Evolutionary conservation across 2,888 invertebrate genomes (phyloP).

Genomic region (Drosophila borborema): DNA sequence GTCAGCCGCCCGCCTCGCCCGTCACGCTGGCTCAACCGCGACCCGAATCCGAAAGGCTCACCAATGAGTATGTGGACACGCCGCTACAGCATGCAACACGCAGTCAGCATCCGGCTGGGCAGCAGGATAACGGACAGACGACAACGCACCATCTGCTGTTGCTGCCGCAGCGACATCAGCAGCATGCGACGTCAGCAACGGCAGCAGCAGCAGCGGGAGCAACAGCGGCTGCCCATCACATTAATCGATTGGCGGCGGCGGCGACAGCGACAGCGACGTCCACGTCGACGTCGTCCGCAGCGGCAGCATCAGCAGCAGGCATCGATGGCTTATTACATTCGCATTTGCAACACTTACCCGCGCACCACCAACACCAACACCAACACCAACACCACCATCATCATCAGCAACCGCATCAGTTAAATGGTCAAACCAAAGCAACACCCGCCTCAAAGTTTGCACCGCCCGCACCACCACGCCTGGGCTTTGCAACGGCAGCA

Average conservation of each 20-base stretch:
- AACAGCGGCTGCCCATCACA: conserved; percentile 57
- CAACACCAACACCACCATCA: conserved; percentile 47
- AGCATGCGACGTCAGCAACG: conserved; percentile 83
- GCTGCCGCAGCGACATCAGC: conserved; percentile 87
- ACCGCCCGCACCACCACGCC: conserved; percentile 50
- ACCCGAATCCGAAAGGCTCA: conserved; percentile 93
- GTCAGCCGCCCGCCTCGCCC: conserved; percentile 83
- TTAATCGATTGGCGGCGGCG: conserved; percentile 62
- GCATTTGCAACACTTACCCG: conserved; percentile 62
- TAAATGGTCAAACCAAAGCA: conserved; percentile 72
- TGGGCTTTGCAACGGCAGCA: conserved; percentile 39
- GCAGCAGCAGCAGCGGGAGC: conserved; percentile 83
- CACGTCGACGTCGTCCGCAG: conserved; percentile 31
- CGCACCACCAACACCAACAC: conserved; percentile 52
- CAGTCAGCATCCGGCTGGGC: conserved; percentile 84
- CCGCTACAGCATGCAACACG: conserved; percentile 87
- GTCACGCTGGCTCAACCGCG: conserved; percentile 89
- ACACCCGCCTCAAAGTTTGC: conserved; percentile 68
- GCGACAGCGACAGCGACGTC: conserved; percentile 40
- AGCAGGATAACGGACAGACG: conserved; percentile 86
- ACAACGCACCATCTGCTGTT: conserved; percentile 86
- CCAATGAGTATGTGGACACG: conserved; percentile 97
- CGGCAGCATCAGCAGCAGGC: conserved; percentile 65
- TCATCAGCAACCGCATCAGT: conserved; percentile 42
- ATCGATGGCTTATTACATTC: conserved; percentile 85